phyloP scores from a whole-genome alignment of 1,140 invertebrate species.

The Coelopa frigida region DNA sequence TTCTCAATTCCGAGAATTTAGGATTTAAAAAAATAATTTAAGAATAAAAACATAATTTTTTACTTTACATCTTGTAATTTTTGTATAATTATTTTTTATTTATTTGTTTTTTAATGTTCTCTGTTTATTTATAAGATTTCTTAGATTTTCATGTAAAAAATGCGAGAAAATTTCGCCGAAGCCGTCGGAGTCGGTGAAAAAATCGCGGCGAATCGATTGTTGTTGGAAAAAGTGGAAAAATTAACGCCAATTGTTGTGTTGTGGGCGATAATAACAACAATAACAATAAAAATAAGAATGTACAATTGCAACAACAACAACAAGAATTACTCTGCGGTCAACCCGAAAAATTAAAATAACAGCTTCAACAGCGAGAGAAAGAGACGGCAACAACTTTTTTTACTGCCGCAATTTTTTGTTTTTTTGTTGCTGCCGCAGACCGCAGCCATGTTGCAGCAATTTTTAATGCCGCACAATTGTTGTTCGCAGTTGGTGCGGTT shows the following conservation, averaged over 20 bases:
- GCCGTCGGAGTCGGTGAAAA: background rate
- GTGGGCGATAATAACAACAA: background rate
- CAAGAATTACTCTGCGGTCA: conserved; percentile 2
- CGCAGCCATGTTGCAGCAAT: background rate
- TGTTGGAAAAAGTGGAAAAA: background rate
- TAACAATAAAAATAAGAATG: background rate
- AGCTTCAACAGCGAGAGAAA: background rate
- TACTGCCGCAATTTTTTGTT: background rate
- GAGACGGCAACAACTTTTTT: background rate
- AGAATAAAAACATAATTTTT: too few species aligned
- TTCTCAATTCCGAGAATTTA: too few species aligned
- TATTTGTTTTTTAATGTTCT: background rate
- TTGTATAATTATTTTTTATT: background rate
- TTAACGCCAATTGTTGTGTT: background rate
- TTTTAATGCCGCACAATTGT: background rate
- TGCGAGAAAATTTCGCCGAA: conserved; percentile 5
- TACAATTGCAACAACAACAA: background rate
- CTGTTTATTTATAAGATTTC: background rate
- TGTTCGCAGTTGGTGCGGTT: background rate
- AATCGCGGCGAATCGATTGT: background rate
- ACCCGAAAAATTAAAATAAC: conserved; percentile 12
- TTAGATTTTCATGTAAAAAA: background rate
- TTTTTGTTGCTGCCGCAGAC: background rate
- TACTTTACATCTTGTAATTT: background rate
- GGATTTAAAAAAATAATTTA: too few species aligned